Conservation (phyloP, 2,113 vertebrate genomes). For the Lepisosteus osseus region DNA sequence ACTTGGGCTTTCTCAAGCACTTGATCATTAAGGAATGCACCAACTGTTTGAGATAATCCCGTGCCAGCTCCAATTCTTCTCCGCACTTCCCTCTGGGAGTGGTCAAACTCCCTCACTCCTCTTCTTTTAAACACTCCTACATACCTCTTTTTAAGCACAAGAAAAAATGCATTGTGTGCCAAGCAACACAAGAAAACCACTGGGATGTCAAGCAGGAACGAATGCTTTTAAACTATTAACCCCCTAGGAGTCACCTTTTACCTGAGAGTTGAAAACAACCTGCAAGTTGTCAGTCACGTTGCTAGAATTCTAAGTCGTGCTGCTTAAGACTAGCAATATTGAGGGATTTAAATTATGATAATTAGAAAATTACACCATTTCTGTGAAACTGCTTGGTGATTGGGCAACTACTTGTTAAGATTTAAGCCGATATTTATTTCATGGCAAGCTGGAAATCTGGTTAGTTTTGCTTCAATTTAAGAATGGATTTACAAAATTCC, state of each 20-base stretch:
- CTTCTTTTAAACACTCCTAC: slow-evolving; percentile 75
- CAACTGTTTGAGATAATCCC: slow-evolving; percentile 96
- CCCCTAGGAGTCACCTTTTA: slow-evolving; percentile 40
- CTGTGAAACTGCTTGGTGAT: too few species aligned
- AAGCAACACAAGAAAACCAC: slow-evolving; percentile 78
- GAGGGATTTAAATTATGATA: too few species aligned
- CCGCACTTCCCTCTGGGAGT: slow-evolving; percentile 81
- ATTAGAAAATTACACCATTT: too few species aligned
- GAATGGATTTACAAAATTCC: too few species aligned
- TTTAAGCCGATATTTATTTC: too few species aligned
- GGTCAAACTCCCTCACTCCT: slow-evolving; percentile 70
- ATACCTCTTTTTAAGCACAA: slow-evolving; percentile 53
- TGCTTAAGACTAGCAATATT: too few species aligned
- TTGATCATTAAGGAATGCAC: slow-evolving; percentile 98
- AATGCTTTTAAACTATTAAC: slow-evolving; percentile 72
- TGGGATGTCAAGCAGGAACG: slow-evolving; percentile 79
- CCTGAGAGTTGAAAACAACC: slow-evolving; percentile 62
- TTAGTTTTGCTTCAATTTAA: too few species aligned
- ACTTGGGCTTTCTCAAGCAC: slow-evolving; percentile 76
- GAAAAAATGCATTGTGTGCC: slow-evolving; percentile 71
- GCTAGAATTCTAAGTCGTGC: not conserved
- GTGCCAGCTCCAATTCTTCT: slow-evolving; percentile 93
- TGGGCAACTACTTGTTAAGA: too few species aligned
- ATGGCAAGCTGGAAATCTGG: too few species aligned
- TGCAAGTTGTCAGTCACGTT: slow-evolving; percentile 33